Evolutionary conservation across 2,888 invertebrate genomes (phyloP).

Genomic region (Eupithecia exiguata): DNA sequence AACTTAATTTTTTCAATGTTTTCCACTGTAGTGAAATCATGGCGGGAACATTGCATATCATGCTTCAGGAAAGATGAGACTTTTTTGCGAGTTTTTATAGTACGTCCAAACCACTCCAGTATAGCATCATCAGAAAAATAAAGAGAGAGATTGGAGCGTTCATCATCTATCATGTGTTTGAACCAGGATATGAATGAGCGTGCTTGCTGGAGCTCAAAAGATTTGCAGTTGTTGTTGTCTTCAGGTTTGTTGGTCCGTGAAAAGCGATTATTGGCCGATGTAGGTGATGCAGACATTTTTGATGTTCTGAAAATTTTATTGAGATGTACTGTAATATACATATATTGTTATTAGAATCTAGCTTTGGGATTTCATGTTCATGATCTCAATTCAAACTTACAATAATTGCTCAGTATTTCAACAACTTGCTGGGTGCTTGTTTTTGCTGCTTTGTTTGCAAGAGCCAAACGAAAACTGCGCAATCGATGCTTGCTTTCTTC

Average conservation of each 20-base stretch:
- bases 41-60: conserved; percentile 80
- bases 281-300: conserved; percentile 63
- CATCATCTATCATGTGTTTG: conserved; percentile 78
- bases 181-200: conserved; percentile 76
- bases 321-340: too few relatives aligned
- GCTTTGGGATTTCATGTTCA: too few relatives aligned
- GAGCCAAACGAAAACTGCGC: conserved; percentile 59
- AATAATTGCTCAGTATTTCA: conserved; percentile 67
- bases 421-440: conserved; percentile 66
- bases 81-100: conserved; percentile 83
- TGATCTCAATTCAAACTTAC: too few relatives aligned
- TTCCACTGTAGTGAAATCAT: conserved; percentile 77
- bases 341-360: too few relatives aligned
- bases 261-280: conserved; percentile 53
- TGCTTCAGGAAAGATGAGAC: conserved; percentile 82
- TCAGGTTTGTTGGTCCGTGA: conserved; percentile 50
- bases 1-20: conserved; percentile 68
- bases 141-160: conserved; percentile 73
- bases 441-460: conserved; percentile 67
- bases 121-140: conserved; percentile 80
- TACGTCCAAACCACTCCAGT: conserved; percentile 87
- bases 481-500: conserved; percentile 72
- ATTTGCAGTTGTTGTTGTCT: conserved; percentile 60
- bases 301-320: conserved; percentile 47
- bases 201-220: conserved; percentile 63